These are phyloP conservation scores for Haemorhous mexicanus DNA, from an alignment of 2,113 vertebrate species.

Conservation along the genomic window DNA sequence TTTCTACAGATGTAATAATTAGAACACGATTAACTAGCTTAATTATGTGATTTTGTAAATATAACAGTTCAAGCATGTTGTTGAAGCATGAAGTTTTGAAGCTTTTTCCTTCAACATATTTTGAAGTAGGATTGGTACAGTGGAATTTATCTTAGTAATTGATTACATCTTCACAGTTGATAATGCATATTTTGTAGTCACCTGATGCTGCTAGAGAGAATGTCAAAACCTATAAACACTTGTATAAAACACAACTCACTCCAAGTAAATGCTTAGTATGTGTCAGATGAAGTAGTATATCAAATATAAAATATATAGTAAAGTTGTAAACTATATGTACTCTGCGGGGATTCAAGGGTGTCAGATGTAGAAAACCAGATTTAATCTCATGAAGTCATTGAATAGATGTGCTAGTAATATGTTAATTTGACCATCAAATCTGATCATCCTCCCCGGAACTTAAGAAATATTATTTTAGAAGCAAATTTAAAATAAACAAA, in stretches of 20 bases:
- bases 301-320: background rate
- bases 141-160: background rate
- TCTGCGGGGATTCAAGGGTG: background rate
- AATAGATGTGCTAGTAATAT: background rate
- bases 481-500: background rate
- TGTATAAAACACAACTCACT: background rate
- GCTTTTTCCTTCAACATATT: background rate
- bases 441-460: background rate
- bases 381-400: background rate
- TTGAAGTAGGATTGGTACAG: background rate
- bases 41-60: background rate
- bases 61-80: background rate
- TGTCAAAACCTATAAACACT: background rate
- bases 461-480: background rate
- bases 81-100: background rate
- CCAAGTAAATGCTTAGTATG: background rate
- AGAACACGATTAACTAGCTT: background rate
- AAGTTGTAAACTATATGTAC: background rate
- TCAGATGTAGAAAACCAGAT: background rate
- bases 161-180: accelerated
- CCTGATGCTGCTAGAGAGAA: background rate
- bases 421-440: background rate
- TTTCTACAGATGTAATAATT: background rate
- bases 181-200: background rate
- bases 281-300: background rate